Evolutionary conservation across 1,140 invertebrate species (phyloP), one percentile per base, ranked within the genome.

Genomic region (Luehdorfia chinensis): DNA sequence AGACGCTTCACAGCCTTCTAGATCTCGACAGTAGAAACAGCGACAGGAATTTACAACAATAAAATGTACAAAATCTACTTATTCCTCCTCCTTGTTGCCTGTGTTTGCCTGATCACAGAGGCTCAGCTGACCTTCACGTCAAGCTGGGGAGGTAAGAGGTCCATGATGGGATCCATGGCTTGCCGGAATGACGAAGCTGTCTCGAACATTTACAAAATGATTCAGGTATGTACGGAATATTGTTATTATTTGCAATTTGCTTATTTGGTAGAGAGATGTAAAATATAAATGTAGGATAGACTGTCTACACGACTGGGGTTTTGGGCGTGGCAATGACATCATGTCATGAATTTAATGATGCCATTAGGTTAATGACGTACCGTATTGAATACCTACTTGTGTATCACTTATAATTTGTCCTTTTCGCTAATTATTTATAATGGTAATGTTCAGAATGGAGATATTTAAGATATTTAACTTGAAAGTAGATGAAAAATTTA

Each of bases 121-220:
- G 76, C 68, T 0, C 80, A 83, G 50, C 39, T 84, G 12, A 85
- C 81, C 0, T 84, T 84, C 37, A 81, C 77, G 0, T 76, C 80
- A 0, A 83, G 74, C 36, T 84, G 80, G 80, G 80, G 80, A 1
- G 76, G 79, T 0, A 80, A 83, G 45, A 45, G 77, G n/a, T 68
- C 69, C 12, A 41, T 48, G 39, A 45, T 28, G 51, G 60, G 18
- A 5, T 55, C 44, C 6, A 52, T 69, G 44, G 47, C 64, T 0
- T 84, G 79, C 48, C 67, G 66, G 12, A 77, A 66, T 5, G 76
- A 77, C 5, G 75, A 80, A 5, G 59, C 71, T 2, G 53, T 81
- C 27, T 61, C 61, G 0, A 60, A 64, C 9, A 77, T 85, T 39
- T 83, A 74, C 46, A 79, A 65, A 47, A 51, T 80, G 54, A 76